A percentile compares a stretch with the other conserved stretches of the same genome.
Conservation (phyloP, 1,140 invertebrate species). For the Achroia grisella region DNA sequence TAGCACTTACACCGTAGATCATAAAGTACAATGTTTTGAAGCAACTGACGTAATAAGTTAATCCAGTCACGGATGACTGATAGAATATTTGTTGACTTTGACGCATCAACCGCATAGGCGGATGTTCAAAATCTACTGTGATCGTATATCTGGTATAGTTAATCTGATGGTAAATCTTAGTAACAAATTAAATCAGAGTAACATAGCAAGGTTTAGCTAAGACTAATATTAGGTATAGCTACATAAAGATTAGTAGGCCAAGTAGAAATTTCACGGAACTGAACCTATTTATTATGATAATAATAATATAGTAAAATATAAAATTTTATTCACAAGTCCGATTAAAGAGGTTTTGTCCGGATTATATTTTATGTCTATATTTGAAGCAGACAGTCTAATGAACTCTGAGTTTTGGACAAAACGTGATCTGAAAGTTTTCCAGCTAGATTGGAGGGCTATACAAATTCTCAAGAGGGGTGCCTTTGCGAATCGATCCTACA, state of each 20-base stretch:
- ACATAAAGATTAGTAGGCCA: too few relatives aligned
- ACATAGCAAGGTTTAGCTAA: too few relatives aligned
- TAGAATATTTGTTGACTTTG: constrained; percentile 6
- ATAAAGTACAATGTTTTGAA: constrained; percentile 12
- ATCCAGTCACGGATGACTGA: constrained; percentile 10
- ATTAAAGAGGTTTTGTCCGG: constrained; percentile 3
- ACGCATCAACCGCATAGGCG: constrained; percentile 5
- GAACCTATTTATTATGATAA: too few relatives aligned
- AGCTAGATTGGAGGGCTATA: too few relatives aligned
- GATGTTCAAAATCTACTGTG: constrained; percentile 6
- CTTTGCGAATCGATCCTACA: constrained; percentile 9
- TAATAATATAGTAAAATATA: too few relatives aligned
- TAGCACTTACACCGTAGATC: constrained; percentile 12
- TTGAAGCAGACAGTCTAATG: constrained; percentile 5
- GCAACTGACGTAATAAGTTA: constrained; percentile 12
- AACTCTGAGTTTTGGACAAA: too few relatives aligned
- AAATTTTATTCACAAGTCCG: too few relatives aligned
- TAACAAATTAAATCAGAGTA: too few relatives aligned
- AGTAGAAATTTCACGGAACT: too few relatives aligned
- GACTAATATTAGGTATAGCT: too few relatives aligned
- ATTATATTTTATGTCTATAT: constrained; percentile 7
- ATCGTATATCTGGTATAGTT: too few relatives aligned
- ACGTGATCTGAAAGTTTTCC: constrained; percentile 2
- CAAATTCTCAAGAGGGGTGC: neutral
- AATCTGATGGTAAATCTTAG: too few relatives aligned